phyloP scores from a whole-genome alignment of 2,888 invertebrate genomes.

The Maniola hyperantus region DNA sequence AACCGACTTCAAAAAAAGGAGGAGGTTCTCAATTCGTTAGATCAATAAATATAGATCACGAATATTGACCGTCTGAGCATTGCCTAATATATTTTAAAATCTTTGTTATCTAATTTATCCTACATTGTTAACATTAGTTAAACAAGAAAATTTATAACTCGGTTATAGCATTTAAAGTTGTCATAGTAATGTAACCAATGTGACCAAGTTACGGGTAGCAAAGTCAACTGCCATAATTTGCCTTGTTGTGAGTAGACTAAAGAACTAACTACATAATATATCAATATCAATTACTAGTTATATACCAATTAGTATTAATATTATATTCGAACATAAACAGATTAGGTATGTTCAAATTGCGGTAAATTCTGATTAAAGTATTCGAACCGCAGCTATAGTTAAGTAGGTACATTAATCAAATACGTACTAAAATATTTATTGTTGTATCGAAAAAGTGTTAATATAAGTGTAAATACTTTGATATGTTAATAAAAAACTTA shows the following conservation, averaged over 20 bases:
- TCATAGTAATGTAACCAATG: neutral
- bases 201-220: neutral
- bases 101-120: neutral
- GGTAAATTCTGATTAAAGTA: neutral
- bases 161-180: neutral
- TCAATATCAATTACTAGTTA: neutral
- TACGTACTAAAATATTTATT: slow-evolving; percentile 12
- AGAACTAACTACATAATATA: no score
- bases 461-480: slow-evolving; percentile 59
- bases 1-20: no score
- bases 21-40: no score
- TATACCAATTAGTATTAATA: neutral
- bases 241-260: neutral
- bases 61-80: no score
- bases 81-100: no score
- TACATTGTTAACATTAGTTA: neutral
- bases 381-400: neutral
- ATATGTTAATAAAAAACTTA: slow-evolving; percentile 53
- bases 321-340: neutral
- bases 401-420: neutral
- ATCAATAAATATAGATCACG: no score
- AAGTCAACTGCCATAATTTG: neutral
- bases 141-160: neutral
- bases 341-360: neutral
- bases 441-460: slow-evolving; percentile 44